Percentiles rank a stretch among this genome's conserved stretches.
Conservation (phyloP, 2,113 vertebrate genomes). For the Falco punctatus region DNA sequence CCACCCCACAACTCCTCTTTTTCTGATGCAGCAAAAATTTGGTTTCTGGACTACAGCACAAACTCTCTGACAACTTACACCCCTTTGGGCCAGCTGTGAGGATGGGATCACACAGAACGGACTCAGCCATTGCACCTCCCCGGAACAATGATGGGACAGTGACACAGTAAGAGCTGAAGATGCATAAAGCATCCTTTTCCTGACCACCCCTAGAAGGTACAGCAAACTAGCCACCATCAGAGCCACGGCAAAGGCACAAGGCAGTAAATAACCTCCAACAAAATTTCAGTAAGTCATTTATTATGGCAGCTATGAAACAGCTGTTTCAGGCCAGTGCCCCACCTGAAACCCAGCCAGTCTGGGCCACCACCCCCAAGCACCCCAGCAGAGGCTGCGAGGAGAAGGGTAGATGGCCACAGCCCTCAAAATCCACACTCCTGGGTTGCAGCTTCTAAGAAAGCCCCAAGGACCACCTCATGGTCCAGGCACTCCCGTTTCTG, state of each 20-base stretch:
- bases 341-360: background rate
- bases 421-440: background rate
- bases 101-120: accelerated
- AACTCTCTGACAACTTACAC: background rate
- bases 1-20: no score
- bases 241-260: background rate
- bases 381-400: background rate
- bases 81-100: background rate
- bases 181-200: background rate
- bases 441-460: background rate
- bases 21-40: background rate
- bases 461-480: background rate
- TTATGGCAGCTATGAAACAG: background rate
- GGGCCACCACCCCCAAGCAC: background rate
- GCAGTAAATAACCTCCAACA: background rate
- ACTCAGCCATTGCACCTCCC: background rate
- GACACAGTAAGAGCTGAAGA: background rate
- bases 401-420: accelerated
- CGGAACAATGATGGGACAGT: accelerated
- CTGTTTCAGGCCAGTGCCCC: background rate
- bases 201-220: background rate
- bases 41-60: background rate
- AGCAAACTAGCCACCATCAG: background rate
- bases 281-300: background rate
- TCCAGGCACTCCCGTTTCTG: accelerated